These are phyloP conservation scores for Ceratosolen fusciceps DNA, from an alignment of 1,140 invertebrate species.

Conservation along the genomic window DNA sequence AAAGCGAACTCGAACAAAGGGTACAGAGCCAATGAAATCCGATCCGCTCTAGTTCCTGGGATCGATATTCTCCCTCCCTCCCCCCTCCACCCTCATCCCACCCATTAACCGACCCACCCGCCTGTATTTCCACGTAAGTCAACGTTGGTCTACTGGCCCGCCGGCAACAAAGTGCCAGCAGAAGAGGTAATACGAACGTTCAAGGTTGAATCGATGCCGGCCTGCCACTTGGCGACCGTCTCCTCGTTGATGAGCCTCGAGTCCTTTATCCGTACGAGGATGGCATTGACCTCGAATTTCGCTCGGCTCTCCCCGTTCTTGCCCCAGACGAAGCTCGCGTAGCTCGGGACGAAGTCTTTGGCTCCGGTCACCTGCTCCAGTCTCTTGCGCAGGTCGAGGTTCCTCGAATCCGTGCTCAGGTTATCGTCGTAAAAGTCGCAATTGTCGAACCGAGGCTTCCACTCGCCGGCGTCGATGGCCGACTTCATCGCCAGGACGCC, in stretches of 20 bases:
- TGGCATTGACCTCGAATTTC: slow-evolving; percentile 58
- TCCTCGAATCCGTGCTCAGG: slow-evolving; percentile 73
- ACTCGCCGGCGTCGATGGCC: slow-evolving; percentile 76
- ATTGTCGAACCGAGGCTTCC: slow-evolving; percentile 79
- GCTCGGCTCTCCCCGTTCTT: slow-evolving; percentile 61
- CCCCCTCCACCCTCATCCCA: too few species aligned
- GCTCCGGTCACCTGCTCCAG: slow-evolving; percentile 67
- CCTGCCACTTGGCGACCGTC: slow-evolving; percentile 60
- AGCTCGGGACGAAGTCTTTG: slow-evolving; percentile 56
- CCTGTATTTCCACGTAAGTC: too few species aligned
- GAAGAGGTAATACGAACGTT: slow-evolving; percentile 51
- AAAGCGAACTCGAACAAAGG: too few species aligned
- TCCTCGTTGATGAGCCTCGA: slow-evolving; percentile 51
- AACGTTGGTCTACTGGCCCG: too few species aligned
- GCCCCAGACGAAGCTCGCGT: slow-evolving; percentile 61
- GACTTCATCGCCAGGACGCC: slow-evolving; percentile 83
- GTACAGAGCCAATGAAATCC: neutral
- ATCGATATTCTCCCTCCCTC: too few species aligned
- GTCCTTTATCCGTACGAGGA: slow-evolving; percentile 58
- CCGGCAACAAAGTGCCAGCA: too few species aligned
- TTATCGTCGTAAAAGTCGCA: slow-evolving; percentile 84
- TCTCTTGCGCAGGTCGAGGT: slow-evolving; percentile 74
- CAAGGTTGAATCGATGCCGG: slow-evolving; percentile 55
- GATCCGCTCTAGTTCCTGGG: too few species aligned
- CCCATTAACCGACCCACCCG: too few species aligned